A percentile compares a stretch with the other conserved stretches of the same genome.
phyloP scores from a whole-genome alignment of 1,140 invertebrate genomes.

The Laodelphax striatellus region DNA sequence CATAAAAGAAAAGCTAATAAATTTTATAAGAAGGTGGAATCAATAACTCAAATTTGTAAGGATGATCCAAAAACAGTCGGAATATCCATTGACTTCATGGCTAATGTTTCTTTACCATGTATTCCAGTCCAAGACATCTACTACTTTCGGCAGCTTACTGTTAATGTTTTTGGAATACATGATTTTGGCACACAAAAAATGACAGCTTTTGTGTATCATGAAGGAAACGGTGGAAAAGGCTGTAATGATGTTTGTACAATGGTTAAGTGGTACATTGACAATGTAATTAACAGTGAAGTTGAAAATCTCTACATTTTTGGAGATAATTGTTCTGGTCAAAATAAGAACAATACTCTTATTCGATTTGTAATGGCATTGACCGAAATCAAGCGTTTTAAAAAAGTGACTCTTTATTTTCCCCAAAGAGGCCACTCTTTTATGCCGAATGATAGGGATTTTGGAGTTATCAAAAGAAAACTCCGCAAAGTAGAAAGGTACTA shows the following conservation, averaged over 20 bases:
- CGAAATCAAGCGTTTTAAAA: conserved; percentile 12
- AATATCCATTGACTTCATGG: too few relatives aligned
- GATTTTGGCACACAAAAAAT: neutral
- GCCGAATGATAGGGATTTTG: conserved; percentile 12
- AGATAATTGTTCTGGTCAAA: conserved; percentile 18
- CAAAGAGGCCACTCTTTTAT: conserved; percentile 18
- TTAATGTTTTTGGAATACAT: neutral
- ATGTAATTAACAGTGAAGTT: conserved; percentile 9
- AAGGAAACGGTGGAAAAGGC: conserved; percentile 14
- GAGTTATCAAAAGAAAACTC: too few relatives aligned
- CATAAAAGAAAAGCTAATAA: too few relatives aligned
- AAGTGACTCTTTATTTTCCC: conserved; percentile 12
- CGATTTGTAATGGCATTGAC: conserved; percentile 16
- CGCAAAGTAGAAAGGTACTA: conserved; percentile 1
- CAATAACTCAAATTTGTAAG: too few relatives aligned
- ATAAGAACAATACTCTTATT: conserved; percentile 14
- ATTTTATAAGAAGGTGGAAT: too few relatives aligned
- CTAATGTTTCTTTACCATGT: too few relatives aligned
- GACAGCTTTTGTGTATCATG: conserved; percentile 13
- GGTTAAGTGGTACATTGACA: conserved; percentile 10
- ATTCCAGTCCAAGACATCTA: too few relatives aligned
- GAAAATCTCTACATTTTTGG: conserved; percentile 14
- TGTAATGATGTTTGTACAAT: conserved; percentile 18
- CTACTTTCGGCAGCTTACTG: too few relatives aligned
- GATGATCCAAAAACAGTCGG: too few relatives aligned